Base-by-base conservation (phyloP, 1,140 invertebrate species). In the Drosophila bocqueti region DNA sequence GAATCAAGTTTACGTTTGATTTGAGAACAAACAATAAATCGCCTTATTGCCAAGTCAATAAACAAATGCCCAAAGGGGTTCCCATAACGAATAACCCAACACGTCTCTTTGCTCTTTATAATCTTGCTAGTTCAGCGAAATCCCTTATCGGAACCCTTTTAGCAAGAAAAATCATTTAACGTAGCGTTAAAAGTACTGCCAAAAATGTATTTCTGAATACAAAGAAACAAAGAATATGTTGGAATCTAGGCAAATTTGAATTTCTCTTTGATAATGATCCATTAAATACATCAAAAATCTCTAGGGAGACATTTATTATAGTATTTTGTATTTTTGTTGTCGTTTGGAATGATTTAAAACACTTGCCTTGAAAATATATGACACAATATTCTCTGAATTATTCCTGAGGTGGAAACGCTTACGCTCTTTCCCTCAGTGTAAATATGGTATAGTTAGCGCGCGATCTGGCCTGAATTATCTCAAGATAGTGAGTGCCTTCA, bases 401-500 rank as follows among this genome's bases (percentile, higher is more conserved):
- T 36, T 54, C 1, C 2, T 54, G 9, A 50, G 47, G 7, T n/a
- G 15, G 2, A 49, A 50, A 4, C 2, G 8, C 11, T 4, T 1
- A 4, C 15, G 15, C 3, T 42, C 5, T 66, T 67, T 71, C 3
- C n/a, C 38, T 9, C 47, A 43, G 67, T 71, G 67, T 68, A 71
- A 16, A 7, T 42, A 62, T 66, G 38, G 31, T 63, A 62, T 66
- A 47, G 31, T 63, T 52, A 2, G n/a, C 46, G 15, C 13, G 38
- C 45, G 67, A 52, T 73, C 69, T 73, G 57, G 68, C 8, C 63
- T 72, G 38, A 73, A 73, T 73, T 73, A 73, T 73, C 67, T 73
- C 36, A 9, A 73, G 67, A 73, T 73, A 72, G 67, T 38, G 24
- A 73, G 31, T 72, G 54, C 46, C 67, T 49, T 73, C 69, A 60